Conservation (phyloP, 2,888 invertebrate genomes). For the Pyrrhosoma nymphula region DNA sequence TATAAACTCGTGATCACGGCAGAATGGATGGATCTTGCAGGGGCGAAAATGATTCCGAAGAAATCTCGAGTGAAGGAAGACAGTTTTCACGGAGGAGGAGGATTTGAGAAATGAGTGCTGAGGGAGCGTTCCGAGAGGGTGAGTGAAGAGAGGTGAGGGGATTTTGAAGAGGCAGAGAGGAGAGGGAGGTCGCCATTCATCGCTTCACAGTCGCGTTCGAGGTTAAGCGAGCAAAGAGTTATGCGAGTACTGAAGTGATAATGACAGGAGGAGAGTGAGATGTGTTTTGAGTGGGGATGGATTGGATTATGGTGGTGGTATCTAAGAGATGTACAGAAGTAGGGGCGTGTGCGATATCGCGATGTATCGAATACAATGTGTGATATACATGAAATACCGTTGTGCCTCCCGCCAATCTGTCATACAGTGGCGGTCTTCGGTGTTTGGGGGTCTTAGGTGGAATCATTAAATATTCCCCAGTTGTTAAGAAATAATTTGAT, state of each 20-base stretch:
- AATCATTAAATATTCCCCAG: too few species aligned
- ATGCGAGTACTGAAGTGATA: not conserved
- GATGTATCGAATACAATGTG: too few species aligned
- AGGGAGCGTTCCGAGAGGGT: not conserved
- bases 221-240: not conserved
- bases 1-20: too few species aligned
- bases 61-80: not conserved
- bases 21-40: too few species aligned
- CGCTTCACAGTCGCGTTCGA: not conserved
- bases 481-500: too few species aligned
- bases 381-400: too few species aligned
- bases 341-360: too few species aligned
- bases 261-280: not conserved
- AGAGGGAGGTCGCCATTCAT: not conserved
- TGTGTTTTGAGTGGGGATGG: not conserved
- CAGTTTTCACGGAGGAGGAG: not conserved
- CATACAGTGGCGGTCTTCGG: too few species aligned
- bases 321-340: not conserved
- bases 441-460: too few species aligned
- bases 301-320: not conserved
- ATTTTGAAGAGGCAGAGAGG: not conserved
- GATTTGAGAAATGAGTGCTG: not conserved
- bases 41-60: not conserved
- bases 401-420: too few species aligned
- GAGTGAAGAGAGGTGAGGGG: not conserved